These are phyloP conservation scores for Tetragonula clypearis DNA, from an alignment of 1,140 invertebrate genomes.

Conservation along the genomic window DNA sequence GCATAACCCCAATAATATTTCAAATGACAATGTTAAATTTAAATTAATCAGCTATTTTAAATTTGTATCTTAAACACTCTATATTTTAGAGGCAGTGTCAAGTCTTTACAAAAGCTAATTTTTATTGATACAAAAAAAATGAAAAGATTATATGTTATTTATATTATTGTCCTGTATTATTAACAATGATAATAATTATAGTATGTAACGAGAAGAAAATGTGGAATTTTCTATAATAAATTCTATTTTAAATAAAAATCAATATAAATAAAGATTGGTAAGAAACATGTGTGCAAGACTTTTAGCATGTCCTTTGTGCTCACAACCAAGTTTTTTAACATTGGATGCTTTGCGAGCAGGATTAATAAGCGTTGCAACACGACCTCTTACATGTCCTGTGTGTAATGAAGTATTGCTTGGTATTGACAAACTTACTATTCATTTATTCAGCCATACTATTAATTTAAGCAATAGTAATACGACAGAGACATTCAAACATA, in stretches of 20 bases:
- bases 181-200: background rate
- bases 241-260: background rate
- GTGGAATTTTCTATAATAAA: background rate
- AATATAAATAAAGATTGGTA: constrained; percentile 17
- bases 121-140: background rate
- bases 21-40: constrained; percentile 67
- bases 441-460: constrained; percentile 88
- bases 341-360: constrained; percentile 87
- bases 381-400: constrained; percentile 88
- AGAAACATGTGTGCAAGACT: constrained; percentile 84
- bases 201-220: background rate
- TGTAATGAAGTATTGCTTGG: constrained; percentile 88
- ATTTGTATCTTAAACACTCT: background rate
- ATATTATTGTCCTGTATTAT: background rate
- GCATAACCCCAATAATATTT: constrained; percentile 59
- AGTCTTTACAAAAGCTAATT: background rate
- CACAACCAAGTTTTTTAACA: constrained; percentile 86
- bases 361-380: constrained; percentile 88
- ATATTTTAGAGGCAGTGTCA: constrained; percentile 4
- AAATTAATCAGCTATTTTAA: constrained; percentile 51
- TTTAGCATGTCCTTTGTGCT: constrained; percentile 89
- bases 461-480: constrained; percentile 59
- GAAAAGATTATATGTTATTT: background rate
- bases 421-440: constrained; percentile 92
- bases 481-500: constrained; percentile 36